phyloP scores from a whole-genome alignment of 2,113 vertebrate genomes.

The Castor canadensis region DNA sequence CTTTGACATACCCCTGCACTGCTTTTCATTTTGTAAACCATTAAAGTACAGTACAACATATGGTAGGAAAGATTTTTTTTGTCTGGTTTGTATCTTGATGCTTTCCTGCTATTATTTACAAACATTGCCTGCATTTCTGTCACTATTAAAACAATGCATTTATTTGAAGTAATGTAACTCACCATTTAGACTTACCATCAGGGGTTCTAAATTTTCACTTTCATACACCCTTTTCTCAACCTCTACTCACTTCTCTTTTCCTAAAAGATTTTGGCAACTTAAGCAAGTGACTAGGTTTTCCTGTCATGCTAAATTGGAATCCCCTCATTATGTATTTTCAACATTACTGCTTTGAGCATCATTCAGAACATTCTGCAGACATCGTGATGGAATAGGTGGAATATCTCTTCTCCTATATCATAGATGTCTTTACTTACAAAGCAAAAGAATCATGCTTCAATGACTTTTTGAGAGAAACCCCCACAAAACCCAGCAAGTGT shows the following conservation, averaged over 20 bases:
- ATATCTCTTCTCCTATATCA: background rate
- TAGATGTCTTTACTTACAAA: background rate
- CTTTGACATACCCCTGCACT: background rate
- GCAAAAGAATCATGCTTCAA: background rate
- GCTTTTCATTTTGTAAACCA: background rate
- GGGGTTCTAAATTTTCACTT: background rate
- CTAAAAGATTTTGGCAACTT: background rate
- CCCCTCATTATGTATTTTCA: background rate
- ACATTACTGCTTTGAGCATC: background rate
- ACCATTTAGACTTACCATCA: background rate
- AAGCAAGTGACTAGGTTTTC: background rate
- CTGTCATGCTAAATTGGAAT: background rate
- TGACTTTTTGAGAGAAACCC: background rate
- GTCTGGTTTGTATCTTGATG: background rate
- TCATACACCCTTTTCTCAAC: background rate
- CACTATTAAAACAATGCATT: background rate
- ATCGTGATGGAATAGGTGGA: background rate
- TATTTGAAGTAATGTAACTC: background rate
- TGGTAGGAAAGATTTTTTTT: background rate
- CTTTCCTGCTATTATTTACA: background rate
- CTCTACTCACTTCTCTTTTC: background rate
- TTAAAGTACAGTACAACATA: background rate
- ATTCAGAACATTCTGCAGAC: background rate
- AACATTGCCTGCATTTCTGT: background rate
- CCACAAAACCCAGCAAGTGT: background rate